Base-by-base conservation (phyloP, 2,888 invertebrate genomes). In the Rhagophthalmus giganteus region DNA sequence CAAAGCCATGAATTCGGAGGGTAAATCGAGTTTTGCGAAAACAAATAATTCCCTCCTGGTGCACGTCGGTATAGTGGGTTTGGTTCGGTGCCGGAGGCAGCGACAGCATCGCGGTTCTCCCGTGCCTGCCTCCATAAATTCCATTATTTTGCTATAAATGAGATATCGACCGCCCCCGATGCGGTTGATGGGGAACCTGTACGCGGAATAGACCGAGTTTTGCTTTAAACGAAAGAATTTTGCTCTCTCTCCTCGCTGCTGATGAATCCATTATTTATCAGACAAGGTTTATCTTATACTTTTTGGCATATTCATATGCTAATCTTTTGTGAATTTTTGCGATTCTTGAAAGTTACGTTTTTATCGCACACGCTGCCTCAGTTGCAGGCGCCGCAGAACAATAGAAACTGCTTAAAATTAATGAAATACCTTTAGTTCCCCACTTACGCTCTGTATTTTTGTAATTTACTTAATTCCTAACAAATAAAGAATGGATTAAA, bases 121-220 rank as follows among this genome's bases (percentile, higher is more conserved):
- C 51, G 56, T 54, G 54, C 53, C 61, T 59, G 53, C 59, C 62
- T 61, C 61, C 62, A 60, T 60, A 67, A 66, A 66, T 66, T 68
- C 66, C 66, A 66, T 68, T 68, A 68, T 69, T 68, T 69, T 65
- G 66, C 67, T 65, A 66, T 69, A 68, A 69, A 69, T 68, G 68
- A 67, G 67, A 65, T 69, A 68, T 69, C 66, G 68, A 69, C 66
- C 68, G 59, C 58, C 54, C 44, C 35, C 35, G 38, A 40, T 52
- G 46, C 37, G 46, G 46, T 42, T 52, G 51, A 46, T 46, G 51
- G 45, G 32, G 40, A 45, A 44, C 25, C 32, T 32, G 26, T 26
- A 27, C 12, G 14, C 31, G 14, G 32, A 31, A 35, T 26, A 35
- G 24, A 11, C 33, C 30, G 24, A 35, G 28, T 35, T 46, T 40